Evolutionary conservation across 23 tunicate species (phyloP), one percentile per base, ranked within the genome.

Genomic region (Halocynthia aurantium): DNA sequence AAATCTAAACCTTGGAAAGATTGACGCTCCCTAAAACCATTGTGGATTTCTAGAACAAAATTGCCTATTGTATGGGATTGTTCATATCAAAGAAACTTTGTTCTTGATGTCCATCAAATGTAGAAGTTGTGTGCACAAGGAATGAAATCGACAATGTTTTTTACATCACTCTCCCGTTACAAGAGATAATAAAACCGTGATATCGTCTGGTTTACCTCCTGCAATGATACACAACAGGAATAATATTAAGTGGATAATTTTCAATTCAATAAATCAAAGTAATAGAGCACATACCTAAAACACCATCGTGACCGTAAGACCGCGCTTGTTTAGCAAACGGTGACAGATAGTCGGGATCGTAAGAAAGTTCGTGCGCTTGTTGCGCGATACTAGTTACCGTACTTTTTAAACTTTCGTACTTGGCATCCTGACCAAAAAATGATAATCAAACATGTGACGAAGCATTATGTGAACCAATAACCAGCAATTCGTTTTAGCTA

Each of bases 181-280:
- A 72, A 92, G 71, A 58, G 98, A 86, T 63, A 92, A 79, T 18
- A 92, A 63, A 53, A 92, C 67, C 5, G 98, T 92, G 21, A 92
- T 92, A 60, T 92, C 98, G 57, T 92, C 98, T 5, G 98, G 98
- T 61, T 92, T 92, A 19, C 98, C 98, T 62, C 98, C 98, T 92
- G 61, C 8, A 83, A 84, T 17, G 52, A 18, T 52, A 80, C 61
- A 84, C 44, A 31, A 31, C 44, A 31, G 1, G 2, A 31, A 31
- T 31, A 31, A 31, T 31, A 31, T 31, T 4, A 31, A 31, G 44
- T 31, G 44, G 44, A 31, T 31, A 31, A 31, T 31, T 31, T 31
- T 31, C 4, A 31, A 31, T 31, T 31, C 44, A 31, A 31, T 31
- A 31, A 31, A 31, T 4, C 44, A 31, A 31, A 31, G 44, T 31